Percentiles rank a stretch among this genome's conserved stretches.
phyloP scores from a whole-genome alignment of 2,113 vertebrate species.

The Penelope pileata region DNA sequence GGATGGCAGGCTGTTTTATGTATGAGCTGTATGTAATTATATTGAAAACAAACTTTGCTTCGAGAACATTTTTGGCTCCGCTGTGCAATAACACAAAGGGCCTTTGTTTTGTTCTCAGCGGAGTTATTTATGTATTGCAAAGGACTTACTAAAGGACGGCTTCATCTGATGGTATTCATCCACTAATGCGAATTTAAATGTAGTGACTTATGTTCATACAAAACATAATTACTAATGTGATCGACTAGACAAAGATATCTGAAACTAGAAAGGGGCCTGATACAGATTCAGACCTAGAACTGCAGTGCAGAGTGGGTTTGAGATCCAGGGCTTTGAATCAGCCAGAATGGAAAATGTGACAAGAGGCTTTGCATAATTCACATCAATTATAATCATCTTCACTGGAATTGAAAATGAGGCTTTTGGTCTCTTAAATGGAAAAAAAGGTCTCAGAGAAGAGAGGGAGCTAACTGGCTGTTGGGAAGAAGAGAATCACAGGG shows the following conservation, averaged over 20 bases:
- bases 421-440: background rate
- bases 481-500: background rate
- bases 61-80: slow-evolving; percentile 57
- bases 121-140: slow-evolving; percentile 16
- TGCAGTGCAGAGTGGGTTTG: background rate
- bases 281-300: slow-evolving; percentile 5
- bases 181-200: background rate
- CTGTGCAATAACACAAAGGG: slow-evolving; percentile 27
- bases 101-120: slow-evolving; percentile 15
- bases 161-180: background rate
- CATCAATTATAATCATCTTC: slow-evolving; percentile 55
- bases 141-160: background rate
- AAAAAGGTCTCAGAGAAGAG: background rate
- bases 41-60: slow-evolving; percentile 63
- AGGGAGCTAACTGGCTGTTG: background rate
- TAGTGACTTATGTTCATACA: background rate
- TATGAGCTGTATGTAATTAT: slow-evolving; percentile 56
- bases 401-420: slow-evolving; percentile 30
- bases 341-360: slow-evolving; percentile 11
- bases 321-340: slow-evolving; percentile 3
- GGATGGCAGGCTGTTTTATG: slow-evolving; percentile 5
- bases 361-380: slow-evolving; percentile 47
- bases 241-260: slow-evolving; percentile 21
- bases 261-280: background rate
- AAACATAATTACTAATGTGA: background rate